phyloP scores from a whole-genome alignment of 2,888 invertebrate species.

The Melikaiella ostensackeni region DNA sequence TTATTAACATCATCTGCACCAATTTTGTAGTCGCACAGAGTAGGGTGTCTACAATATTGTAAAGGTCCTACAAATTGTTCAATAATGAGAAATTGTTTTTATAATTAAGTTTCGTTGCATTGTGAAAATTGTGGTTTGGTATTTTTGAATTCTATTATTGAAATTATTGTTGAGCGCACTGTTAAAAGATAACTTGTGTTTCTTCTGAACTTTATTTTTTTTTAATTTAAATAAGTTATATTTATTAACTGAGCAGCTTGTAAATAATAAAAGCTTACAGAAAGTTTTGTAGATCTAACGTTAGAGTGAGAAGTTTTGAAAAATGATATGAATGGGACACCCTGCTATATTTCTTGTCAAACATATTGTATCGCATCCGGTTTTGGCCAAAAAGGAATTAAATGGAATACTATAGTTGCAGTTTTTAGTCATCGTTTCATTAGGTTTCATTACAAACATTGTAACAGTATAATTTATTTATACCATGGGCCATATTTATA shows the following conservation, averaged over 20 bases:
- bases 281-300: slow-evolving; percentile 25
- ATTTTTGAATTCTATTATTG: background rate
- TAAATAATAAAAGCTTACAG: slow-evolving; percentile 8
- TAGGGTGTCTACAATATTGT: slow-evolving; percentile 28
- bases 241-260: slow-evolving; percentile 33
- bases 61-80: slow-evolving; percentile 27
- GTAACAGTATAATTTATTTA: slow-evolving; percentile 36
- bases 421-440: slow-evolving; percentile 36
- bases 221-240: background rate
- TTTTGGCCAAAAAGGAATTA: slow-evolving; percentile 19
- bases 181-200: background rate
- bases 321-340: slow-evolving; percentile 7
- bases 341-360: slow-evolving; percentile 32
- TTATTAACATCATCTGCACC: slow-evolving; percentile 15
- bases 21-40: slow-evolving; percentile 28
- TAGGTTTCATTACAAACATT: slow-evolving; percentile 16
- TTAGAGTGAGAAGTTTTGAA: background rate
- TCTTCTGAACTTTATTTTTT: background rate
- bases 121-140: background rate
- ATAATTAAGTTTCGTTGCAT: slow-evolving; percentile 1
- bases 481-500: slow-evolving; percentile 23
- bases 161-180: slow-evolving; percentile 3
- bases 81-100: slow-evolving; percentile 4
- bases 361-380: slow-evolving; percentile 4
- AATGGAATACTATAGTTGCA: slow-evolving; percentile 20